Percentiles rank a stretch among this genome's conserved stretches.
phyloP scores from a whole-genome alignment of 2,888 invertebrate species.

The Scaptomyza flava region DNA sequence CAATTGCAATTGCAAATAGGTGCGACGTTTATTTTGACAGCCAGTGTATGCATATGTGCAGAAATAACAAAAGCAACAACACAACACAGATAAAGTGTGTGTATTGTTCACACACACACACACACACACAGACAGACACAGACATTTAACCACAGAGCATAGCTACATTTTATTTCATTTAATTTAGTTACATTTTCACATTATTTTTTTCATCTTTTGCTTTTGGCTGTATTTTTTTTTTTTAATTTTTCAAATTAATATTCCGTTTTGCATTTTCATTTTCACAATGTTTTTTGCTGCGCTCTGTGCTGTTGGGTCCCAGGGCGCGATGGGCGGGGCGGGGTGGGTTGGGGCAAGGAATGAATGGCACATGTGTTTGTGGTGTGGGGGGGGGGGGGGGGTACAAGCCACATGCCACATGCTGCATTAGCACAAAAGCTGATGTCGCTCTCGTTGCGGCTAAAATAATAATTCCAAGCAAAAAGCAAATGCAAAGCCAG shows the following conservation, averaged over 20 bases:
- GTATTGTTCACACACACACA: conserved; percentile 11
- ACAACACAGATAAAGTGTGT: conserved; percentile 6
- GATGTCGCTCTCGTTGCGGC: conserved; percentile 24
- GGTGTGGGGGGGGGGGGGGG: neutral
- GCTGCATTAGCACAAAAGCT: conserved; percentile 63
- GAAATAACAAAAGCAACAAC: conserved; percentile 6
- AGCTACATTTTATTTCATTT: conserved; percentile 62
- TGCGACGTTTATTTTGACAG: conserved; percentile 38
- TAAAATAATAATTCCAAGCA: conserved; percentile 47
- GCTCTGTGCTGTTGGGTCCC: conserved; percentile 46
- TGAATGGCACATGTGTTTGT: too few species aligned
- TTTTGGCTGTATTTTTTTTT: neutral
- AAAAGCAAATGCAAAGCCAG: conserved; percentile 32
- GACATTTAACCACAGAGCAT: conserved; percentile 10
- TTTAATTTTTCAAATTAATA: conserved; percentile 65
- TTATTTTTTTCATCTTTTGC: conserved; percentile 23
- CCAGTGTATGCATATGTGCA: conserved; percentile 53
- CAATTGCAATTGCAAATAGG: conserved; percentile 31
- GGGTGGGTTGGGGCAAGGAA: neutral
- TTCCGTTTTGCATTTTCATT: conserved; percentile 60
- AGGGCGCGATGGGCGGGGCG: conserved; percentile 24
- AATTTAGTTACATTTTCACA: conserved; percentile 71
- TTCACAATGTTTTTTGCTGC: conserved; percentile 11
- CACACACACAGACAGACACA: conserved; percentile 1
- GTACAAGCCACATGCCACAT: conserved; percentile 19